Evolutionary conservation across 2,797 vertebrate species (phyloP).

Genomic region (Crax fasciolata): DNA sequence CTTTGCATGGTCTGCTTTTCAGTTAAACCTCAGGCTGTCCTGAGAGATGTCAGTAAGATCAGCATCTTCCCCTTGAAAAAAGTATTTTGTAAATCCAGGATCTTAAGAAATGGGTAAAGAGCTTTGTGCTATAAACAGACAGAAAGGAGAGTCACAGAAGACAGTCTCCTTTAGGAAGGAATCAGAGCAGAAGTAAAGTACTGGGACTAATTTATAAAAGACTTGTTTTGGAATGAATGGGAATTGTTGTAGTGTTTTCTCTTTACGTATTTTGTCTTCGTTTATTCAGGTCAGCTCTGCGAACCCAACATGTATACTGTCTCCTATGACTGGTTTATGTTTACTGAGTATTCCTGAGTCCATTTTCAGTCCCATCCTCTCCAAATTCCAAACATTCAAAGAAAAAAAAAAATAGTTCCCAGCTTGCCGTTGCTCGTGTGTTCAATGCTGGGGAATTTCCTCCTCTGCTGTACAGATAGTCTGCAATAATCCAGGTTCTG

Average conservation of each 20-base stretch:
- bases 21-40: neutral
- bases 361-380: neutral
- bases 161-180: neutral
- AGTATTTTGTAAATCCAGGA: neutral
- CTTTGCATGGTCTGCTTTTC: neutral
- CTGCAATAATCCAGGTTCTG: neutral
- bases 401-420: neutral
- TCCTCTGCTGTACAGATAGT: neutral
- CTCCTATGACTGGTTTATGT: neutral
- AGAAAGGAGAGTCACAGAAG: neutral
- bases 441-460: neutral
- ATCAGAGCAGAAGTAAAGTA: neutral
- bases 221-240: neutral
- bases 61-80: neutral
- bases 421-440: neutral
- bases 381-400: neutral
- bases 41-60: neutral
- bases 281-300: neutral
- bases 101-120: neutral
- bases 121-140: neutral
- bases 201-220: neutral
- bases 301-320: neutral
- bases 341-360: neutral
- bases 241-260: neutral
- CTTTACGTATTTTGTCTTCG: neutral